These are phyloP conservation scores for Torymus aiolomorphi DNA, from an alignment of 2,888 invertebrate genomes.

Conservation along the genomic window DNA sequence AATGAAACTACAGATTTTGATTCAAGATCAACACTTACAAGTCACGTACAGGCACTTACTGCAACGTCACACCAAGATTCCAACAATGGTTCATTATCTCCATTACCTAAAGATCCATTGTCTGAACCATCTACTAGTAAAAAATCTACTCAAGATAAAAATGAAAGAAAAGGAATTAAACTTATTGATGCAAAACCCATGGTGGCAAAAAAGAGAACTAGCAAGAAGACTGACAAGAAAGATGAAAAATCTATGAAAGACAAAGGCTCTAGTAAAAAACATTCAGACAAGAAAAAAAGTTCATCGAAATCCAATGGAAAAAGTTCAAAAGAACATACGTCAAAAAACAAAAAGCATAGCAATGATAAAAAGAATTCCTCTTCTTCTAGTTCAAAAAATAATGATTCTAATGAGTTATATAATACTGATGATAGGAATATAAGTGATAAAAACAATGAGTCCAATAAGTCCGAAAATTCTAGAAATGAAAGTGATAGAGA, in stretches of 20 bases:
- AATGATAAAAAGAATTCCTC: constrained; percentile 7
- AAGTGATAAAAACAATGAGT: constrained; percentile 20
- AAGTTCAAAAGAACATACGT: not conserved
- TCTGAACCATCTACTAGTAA: not conserved
- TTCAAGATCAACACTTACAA: too few species aligned
- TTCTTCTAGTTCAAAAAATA: constrained; percentile 3
- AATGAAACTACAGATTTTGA: too few species aligned
- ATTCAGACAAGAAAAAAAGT: constrained; percentile 67
- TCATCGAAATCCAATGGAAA: not conserved
- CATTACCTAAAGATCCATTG: not conserved
- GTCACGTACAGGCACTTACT: too few species aligned
- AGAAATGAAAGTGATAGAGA: constrained; percentile 22
- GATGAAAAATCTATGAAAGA: constrained; percentile 68
- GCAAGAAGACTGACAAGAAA: constrained; percentile 72
- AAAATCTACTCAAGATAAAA: not conserved
- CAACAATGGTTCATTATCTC: too few species aligned
- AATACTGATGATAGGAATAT: constrained; percentile 16
- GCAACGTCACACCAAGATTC: too few species aligned
- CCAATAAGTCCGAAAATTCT: not conserved
- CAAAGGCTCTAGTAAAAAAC: constrained; percentile 13
- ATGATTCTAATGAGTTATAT: not conserved
- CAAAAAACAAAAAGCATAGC: constrained; percentile 3
- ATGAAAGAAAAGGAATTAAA: constrained; percentile 43
- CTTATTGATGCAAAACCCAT: constrained; percentile 53
- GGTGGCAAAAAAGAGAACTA: constrained; percentile 26